Evolutionary conservation across 2,797 vertebrate species (phyloP).

Genomic region (Heliangelus exortis): DNA sequence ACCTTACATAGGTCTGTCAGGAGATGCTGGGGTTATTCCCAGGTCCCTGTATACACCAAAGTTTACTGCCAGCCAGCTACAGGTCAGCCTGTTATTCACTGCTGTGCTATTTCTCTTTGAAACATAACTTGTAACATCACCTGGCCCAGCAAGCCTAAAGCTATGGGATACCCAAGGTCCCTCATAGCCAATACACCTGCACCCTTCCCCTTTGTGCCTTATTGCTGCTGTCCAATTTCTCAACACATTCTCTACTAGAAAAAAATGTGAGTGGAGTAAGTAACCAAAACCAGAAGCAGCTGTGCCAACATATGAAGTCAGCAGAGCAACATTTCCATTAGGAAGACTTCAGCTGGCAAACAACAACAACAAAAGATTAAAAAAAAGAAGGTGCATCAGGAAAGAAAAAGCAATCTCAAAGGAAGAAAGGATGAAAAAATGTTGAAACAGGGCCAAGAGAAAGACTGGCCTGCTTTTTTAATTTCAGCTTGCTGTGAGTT

Average conservation of each 20-base stretch:
- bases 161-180: background rate
- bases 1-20: background rate
- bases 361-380: background rate
- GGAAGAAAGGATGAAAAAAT: background rate
- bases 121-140: background rate
- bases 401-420: conserved; percentile 15
- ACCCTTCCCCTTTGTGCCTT: accelerated
- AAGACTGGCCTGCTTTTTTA: conserved; percentile 27
- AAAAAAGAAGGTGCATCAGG: background rate
- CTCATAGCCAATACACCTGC: background rate
- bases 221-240: background rate
- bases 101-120: conserved; percentile 6
- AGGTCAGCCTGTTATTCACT: background rate
- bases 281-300: background rate
- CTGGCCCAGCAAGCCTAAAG: background rate
- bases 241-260: background rate
- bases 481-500: conserved; percentile 42
- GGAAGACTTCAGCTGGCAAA: background rate
- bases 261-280: background rate
- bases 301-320: background rate
- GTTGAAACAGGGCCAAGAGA: background rate
- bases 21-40: conserved; percentile 2
- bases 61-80: background rate
- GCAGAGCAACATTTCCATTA: background rate
- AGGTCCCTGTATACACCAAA: background rate